Evolutionary conservation across 2,888 invertebrate species (phyloP), one percentile per base, ranked within the genome.

Genomic region (Macrosoma leucophasiata): DNA sequence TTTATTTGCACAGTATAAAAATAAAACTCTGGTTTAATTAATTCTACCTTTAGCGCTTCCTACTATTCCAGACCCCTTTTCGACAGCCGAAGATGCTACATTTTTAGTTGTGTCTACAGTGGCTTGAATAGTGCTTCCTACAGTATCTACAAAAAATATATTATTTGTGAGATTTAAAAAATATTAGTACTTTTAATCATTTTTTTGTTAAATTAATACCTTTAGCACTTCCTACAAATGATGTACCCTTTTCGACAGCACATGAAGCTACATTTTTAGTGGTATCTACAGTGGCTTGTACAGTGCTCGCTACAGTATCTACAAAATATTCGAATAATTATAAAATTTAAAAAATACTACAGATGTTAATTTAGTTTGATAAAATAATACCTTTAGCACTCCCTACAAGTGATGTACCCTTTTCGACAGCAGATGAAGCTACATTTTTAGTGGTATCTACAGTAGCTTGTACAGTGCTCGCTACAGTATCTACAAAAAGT

Each of bases 401-500:
- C 20, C 52, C 60, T 33, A 61, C 47, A 11, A 55, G 23, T 10
- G 63, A 50, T 10, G 50, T 45, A 30, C 72, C 55, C 35, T 69
- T 72, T 36, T 73, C 66, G 31, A 59, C 50, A 26, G 62, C 62
- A 11, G 62, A 58, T 11, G 59, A 47, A 13, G 74, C 62, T 5
- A 56, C 59, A 29, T 52, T 60, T 48, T 63, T 73, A 14, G 72
- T 69, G n/a, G 60, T 50, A 37, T 70, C 69, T 50, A 71, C 55
- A 36, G 63, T 52, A 7, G 44, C 36, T 20, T 41, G 29, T 13
- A 54, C 34, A 29, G 68, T 62, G 46, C 39, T 63, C 43, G 63
- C 52, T 50, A 68, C 63, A 9, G 60, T 61, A 54, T 72, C 69
- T 72, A 71, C 46, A 64, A 69, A 22, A n/a, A 31, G 15, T 39